Conservation (phyloP, 2,888 invertebrate species). For the Macrophya annulata region DNA sequence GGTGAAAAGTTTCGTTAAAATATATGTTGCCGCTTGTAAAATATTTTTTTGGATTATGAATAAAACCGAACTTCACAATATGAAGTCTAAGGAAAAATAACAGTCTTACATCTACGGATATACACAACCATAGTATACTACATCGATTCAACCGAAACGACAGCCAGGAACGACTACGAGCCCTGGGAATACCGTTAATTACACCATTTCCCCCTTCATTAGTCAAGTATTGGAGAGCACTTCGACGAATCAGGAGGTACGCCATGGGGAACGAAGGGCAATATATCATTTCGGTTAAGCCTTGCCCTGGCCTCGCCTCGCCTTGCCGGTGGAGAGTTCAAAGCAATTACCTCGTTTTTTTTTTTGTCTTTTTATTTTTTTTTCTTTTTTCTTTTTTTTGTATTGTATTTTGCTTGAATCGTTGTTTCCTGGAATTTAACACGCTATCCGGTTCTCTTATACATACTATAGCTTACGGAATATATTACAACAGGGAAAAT, state of each 20-base stretch:
- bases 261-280: slow-evolving; percentile 40
- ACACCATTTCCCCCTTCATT: slow-evolving; percentile 52
- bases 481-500: not conserved
- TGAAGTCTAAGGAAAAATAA: not conserved
- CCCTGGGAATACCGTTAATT: slow-evolving; percentile 51
- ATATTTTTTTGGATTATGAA: not conserved
- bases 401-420: not conserved
- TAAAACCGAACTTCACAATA: not conserved
- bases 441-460: not conserved
- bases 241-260: slow-evolving; percentile 47
- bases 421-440: slow-evolving; percentile 19
- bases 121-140: not conserved
- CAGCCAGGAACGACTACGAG: slow-evolving; percentile 30
- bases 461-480: not conserved
- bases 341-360: slow-evolving; percentile 16
- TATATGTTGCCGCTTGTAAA: no score
- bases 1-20: not conserved
- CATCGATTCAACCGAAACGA: slow-evolving; percentile 43
- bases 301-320: slow-evolving; percentile 11
- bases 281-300: slow-evolving; percentile 50
- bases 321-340: slow-evolving; percentile 10
- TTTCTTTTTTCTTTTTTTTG: not conserved
- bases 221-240: slow-evolving; percentile 51
- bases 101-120: not conserved
- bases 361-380: no score